phyloP scores from a whole-genome alignment of 2,113 vertebrate genomes.

The Osmerus eperlanus region DNA sequence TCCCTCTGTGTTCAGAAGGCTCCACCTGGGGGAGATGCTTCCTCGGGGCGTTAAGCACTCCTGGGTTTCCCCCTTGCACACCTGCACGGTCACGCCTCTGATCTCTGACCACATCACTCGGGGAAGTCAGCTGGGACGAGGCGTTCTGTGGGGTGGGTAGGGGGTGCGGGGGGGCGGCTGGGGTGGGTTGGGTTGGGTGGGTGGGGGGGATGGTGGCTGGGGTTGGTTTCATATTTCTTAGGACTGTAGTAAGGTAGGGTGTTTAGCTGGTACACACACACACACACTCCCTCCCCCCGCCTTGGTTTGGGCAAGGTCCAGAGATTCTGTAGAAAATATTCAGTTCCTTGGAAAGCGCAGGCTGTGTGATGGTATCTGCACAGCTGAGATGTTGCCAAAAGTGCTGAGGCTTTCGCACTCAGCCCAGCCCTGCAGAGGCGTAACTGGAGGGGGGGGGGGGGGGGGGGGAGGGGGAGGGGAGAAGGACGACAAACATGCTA shows the following conservation, averaged over 20 bases:
- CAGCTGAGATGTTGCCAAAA: slow-evolving; percentile 44
- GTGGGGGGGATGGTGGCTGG: background rate
- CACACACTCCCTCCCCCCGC: slow-evolving; percentile 6
- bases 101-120: slow-evolving; percentile 6
- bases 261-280: background rate
- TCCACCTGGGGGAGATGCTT: background rate
- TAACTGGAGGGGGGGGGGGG: slow-evolving; percentile 7
- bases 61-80: background rate
- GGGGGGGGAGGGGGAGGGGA: slow-evolving; percentile 8
- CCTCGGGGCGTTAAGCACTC: background rate
- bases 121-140: background rate
- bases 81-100: background rate
- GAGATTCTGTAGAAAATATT: background rate
- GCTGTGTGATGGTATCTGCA: background rate
- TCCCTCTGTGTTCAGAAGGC: background rate
- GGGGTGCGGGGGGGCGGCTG: background rate
- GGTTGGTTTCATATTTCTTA: background rate
- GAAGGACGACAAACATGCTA: background rate
- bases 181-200: background rate
- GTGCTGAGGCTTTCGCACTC: slow-evolving; percentile 36
- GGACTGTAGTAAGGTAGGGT: background rate
- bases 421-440: background rate
- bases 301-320: background rate
- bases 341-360: background rate
- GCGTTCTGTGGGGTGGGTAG: background rate